phyloP scores from a whole-genome alignment of 1,140 invertebrate species.

The Drosophila albomicans region DNA sequence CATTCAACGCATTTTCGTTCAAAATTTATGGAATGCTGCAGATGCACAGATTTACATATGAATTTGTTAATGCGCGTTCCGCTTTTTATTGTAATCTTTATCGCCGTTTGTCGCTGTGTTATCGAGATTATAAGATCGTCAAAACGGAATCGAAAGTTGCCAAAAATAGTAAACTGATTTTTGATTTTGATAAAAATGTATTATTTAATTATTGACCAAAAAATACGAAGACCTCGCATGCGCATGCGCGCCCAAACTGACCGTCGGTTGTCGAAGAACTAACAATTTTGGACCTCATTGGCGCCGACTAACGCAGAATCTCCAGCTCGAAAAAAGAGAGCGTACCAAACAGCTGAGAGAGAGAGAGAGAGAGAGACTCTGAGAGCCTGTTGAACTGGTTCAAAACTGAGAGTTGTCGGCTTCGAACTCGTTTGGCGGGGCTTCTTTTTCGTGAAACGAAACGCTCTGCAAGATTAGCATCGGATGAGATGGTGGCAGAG shows the following conservation, averaged over 20 bases:
- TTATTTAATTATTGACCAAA: slow-evolving; percentile 11
- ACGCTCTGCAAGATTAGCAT: slow-evolving; percentile 65
- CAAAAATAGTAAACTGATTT: slow-evolving; percentile 29
- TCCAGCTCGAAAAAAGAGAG: slow-evolving; percentile 20
- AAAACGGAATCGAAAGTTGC: slow-evolving; percentile 61
- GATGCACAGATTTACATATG: slow-evolving; percentile 45
- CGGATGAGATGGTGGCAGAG: slow-evolving; percentile 47
- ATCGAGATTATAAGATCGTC: slow-evolving; percentile 15
- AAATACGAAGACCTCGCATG: slow-evolving; percentile 49
- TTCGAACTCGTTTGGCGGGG: slow-evolving; percentile 55
- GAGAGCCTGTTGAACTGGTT: slow-evolving; percentile 58
- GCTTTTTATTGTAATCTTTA: slow-evolving; percentile 19
- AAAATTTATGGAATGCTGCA: slow-evolving; percentile 36
- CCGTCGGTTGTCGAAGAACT: slow-evolving; percentile 83
- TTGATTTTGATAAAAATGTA: neutral
- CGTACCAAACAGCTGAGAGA: slow-evolving; percentile 18
- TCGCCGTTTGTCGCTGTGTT: slow-evolving; percentile 8
- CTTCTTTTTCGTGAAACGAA: slow-evolving; percentile 47
- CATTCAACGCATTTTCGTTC: slow-evolving; percentile 39
- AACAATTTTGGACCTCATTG: slow-evolving; percentile 67
- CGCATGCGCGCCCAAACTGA: slow-evolving; percentile 84
- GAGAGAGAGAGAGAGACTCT: slow-evolving; percentile 10
- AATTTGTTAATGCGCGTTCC: slow-evolving; percentile 32
- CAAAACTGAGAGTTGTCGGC: slow-evolving; percentile 13
- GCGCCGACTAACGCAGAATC: slow-evolving; percentile 66